Evolutionary conservation across 2,888 invertebrate species (phyloP).

Genomic region (Hydriomena furcata): DNA sequence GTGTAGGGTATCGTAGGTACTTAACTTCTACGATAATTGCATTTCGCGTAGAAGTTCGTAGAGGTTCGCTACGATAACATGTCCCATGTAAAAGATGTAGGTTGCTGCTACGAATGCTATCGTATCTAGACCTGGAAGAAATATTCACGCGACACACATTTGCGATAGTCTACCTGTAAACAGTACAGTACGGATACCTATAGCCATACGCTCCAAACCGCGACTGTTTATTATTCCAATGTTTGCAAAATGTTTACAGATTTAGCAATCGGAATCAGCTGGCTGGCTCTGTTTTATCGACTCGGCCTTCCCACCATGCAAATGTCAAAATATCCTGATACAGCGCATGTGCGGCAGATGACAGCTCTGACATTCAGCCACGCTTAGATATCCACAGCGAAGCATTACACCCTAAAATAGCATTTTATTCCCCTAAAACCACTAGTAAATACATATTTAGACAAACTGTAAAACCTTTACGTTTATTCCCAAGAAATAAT

Average conservation of each 20-base stretch:
- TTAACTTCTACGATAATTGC: too few relatives aligned
- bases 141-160: too few relatives aligned
- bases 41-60: not conserved
- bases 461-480: conserved; percentile 23
- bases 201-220: too few relatives aligned
- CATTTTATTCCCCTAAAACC: conserved; percentile 41
- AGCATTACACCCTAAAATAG: conserved; percentile 58
- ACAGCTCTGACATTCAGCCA: conserved; percentile 68
- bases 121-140: too few relatives aligned
- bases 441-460: conserved; percentile 26
- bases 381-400: conserved; percentile 64
- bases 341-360: conserved; percentile 67
- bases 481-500: conserved; percentile 23
- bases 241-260: not conserved
- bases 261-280: conserved; percentile 2
- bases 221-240: not conserved
- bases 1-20: too few relatives aligned
- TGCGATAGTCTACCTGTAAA: too few relatives aligned
- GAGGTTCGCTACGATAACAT: not conserved
- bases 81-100: conserved; percentile 10
- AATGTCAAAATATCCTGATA: conserved; percentile 54
- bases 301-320: conserved; percentile 48
- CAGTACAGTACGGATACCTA: too few relatives aligned
- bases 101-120: too few relatives aligned
- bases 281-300: conserved; percentile 64